Evolutionary conservation across 1,140 invertebrate genomes (phyloP).

Genomic region (Ceratosolen fusciceps): DNA sequence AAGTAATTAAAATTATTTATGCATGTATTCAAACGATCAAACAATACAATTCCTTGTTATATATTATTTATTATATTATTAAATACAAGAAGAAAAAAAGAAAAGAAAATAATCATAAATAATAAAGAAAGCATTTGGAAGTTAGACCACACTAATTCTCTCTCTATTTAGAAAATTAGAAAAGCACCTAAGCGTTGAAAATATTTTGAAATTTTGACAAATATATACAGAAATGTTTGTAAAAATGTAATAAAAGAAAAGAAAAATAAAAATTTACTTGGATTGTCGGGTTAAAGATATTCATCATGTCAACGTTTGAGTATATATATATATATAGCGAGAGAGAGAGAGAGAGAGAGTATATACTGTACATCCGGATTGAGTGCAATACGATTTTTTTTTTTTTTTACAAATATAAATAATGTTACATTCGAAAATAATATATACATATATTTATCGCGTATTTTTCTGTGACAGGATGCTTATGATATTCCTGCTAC

Average conservation of each 20-base stretch:
- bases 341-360: no score
- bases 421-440: not conserved
- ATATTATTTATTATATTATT: not conserved
- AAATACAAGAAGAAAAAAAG: not conserved
- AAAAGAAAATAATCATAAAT: no score
- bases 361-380: not conserved
- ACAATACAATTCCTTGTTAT: not conserved
- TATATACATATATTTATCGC: conserved; percentile 6
- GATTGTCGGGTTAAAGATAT: conserved; percentile 22
- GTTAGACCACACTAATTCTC: conserved; percentile 28
- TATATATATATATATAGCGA: not conserved
- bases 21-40: not conserved
- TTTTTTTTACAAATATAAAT: not conserved
- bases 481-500: conserved; percentile 13
- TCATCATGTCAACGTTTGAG: conserved; percentile 9
- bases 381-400: not conserved
- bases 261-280: conserved; percentile 26
- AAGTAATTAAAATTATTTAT: not conserved
- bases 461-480: not conserved
- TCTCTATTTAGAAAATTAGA: conserved; percentile 20
- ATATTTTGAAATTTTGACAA: conserved; percentile 32
- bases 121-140: conserved; percentile 26
- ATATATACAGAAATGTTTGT: conserved; percentile 38
- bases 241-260: conserved; percentile 16
- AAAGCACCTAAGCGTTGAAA: conserved; percentile 24